phyloP scores from a whole-genome alignment of 2,113 vertebrate genomes.

The Callipepla squamata region DNA sequence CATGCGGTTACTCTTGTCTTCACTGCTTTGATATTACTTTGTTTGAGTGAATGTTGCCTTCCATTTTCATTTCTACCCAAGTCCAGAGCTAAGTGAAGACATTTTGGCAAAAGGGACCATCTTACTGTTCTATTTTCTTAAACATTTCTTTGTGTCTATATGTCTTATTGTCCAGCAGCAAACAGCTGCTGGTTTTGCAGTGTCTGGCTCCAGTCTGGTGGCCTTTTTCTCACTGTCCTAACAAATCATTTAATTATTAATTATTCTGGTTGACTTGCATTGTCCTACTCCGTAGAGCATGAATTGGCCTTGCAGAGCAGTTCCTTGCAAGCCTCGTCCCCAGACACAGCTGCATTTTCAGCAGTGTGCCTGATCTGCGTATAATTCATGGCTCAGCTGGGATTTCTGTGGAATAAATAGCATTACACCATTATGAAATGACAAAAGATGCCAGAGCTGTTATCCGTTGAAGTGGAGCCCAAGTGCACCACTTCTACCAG shows the following conservation, averaged over 20 bases:
- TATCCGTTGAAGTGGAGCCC: background rate
- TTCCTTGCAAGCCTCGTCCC: background rate
- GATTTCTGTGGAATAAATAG: slow-evolving; percentile 46
- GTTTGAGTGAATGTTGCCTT: background rate
- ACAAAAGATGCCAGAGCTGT: slow-evolving; percentile 41
- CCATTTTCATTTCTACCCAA: background rate
- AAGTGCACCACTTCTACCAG: slow-evolving; percentile 21
- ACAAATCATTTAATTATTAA: background rate
- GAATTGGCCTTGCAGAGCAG: background rate
- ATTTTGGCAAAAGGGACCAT: background rate
- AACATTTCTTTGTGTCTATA: background rate
- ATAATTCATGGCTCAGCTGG: slow-evolving; percentile 51
- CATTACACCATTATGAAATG: slow-evolving; percentile 29
- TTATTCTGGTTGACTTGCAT: background rate
- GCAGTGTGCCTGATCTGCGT: background rate
- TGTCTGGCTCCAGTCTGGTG: background rate
- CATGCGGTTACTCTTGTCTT: background rate
- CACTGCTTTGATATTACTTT: background rate
- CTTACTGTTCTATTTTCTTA: background rate
- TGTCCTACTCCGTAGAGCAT: background rate
- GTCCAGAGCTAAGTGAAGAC: background rate
- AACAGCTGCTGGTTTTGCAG: background rate
- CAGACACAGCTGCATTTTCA: background rate
- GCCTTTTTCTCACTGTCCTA: background rate
- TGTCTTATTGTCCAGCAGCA: background rate